Conservation (phyloP, 2,797 vertebrate species). For the Eulemur coronatus region DNA sequence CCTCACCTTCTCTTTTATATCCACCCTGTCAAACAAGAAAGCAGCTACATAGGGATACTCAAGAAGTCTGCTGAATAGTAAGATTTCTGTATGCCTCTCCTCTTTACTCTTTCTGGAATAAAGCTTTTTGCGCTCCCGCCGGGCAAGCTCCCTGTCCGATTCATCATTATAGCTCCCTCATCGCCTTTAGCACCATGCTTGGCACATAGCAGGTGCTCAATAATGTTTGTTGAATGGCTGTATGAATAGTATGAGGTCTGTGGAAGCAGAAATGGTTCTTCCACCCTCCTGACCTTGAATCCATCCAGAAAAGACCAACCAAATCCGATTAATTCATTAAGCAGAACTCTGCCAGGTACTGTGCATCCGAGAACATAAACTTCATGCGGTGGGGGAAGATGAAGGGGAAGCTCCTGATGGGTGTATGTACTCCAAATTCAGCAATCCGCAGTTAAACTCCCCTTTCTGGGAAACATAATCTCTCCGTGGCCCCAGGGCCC, state of each 20-base stretch:
- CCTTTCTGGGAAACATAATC: conserved; percentile 41
- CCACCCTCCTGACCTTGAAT: not conserved
- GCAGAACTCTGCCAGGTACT: not conserved
- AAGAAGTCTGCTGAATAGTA: not conserved
- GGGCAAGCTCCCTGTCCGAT: not conserved
- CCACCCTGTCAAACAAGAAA: conserved; percentile 18
- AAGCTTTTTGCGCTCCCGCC: not conserved
- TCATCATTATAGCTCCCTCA: not conserved
- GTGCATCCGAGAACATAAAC: not conserved
- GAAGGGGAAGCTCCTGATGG: not conserved
- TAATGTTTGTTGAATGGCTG: not conserved
- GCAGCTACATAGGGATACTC: not conserved
- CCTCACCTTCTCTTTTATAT: conserved; percentile 6
- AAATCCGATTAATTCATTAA: conserved; percentile 17
- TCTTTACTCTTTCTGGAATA: not conserved
- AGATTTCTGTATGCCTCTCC: not conserved
- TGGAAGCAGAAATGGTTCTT: conserved; percentile 3
- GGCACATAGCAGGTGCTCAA: not conserved
- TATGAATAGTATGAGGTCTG: not conserved
- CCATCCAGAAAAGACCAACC: not conserved
- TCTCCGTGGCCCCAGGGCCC: conserved; percentile 47
- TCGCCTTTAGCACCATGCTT: not conserved
- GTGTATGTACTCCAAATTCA: not conserved
- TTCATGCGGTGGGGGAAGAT: not conserved
- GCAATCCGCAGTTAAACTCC: not conserved